Conservation (phyloP, 2,113 vertebrate genomes). For the Morone saxatilis region DNA sequence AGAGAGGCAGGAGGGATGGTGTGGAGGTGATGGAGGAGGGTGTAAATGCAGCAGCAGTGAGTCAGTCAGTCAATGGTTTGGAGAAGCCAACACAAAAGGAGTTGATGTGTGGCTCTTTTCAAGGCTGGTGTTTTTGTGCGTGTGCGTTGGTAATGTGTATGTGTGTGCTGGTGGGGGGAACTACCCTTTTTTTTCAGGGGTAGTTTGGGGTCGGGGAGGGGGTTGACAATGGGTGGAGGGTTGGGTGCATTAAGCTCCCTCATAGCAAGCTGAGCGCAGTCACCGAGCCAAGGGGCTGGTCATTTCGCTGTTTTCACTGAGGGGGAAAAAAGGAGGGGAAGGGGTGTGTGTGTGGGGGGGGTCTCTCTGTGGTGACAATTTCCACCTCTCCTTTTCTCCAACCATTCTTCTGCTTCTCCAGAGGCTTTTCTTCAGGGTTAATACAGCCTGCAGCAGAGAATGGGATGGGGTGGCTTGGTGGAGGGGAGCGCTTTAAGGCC, state of each 20-base stretch:
- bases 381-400: conserved; percentile 78
- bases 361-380: conserved; percentile 85
- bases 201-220: conserved; percentile 76
- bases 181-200: conserved; percentile 64
- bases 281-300: conserved; percentile 85
- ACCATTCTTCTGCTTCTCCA: conserved; percentile 72
- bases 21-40: conserved; percentile 46
- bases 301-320: conserved; percentile 85
- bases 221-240: conserved; percentile 93
- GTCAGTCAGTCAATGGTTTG: conserved; percentile 87
- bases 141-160: conserved; percentile 39
- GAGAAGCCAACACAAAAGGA: conserved; percentile 93
- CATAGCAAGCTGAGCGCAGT: conserved; percentile 80
- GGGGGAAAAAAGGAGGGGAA: conserved; percentile 41
- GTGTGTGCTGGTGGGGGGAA: conserved; percentile 40
- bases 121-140: conserved; percentile 76
- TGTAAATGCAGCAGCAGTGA: conserved; percentile 79
- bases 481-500: conserved; percentile 83
- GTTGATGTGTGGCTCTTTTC: conserved; percentile 93
- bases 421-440: conserved; percentile 78
- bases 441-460: conserved; percentile 81
- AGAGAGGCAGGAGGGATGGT: conserved; percentile 1
- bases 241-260: conserved; percentile 87
- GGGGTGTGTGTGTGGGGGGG: conserved; percentile 2
- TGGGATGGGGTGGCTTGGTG: conserved; percentile 81